Base-by-base conservation (phyloP, 2,797 vertebrate species). In the Mus minutoides region DNA sequence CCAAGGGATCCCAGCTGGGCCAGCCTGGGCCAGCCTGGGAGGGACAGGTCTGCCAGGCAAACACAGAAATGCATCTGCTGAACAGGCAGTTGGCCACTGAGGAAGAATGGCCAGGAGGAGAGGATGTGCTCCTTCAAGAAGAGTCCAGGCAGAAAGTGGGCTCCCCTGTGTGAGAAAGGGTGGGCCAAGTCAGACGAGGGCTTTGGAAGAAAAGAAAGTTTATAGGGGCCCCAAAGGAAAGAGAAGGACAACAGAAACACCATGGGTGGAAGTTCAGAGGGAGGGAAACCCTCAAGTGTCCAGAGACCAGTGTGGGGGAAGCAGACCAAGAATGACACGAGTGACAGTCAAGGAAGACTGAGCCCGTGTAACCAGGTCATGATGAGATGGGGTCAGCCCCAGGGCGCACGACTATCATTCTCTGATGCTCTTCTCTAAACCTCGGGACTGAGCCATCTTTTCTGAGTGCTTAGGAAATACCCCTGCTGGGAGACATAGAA, bases 211-310 rank as follows among this genome's bases (percentile, higher is more conserved):
- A 46, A 34, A 86, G 62, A 56, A 75, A 46, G 6, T 10, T 40
- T 0, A 31, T 26, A 46, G 46, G 46, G 46, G 46, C 3, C 5
- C 1, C 46, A 7, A 43, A 19, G 37, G 22, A 64, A 11, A 64
- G 37, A 19, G 24, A 40, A 49, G 34, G 22, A 22, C 31, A n/a
- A 75, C 64, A 49, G 24, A 64, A 67, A 56, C 62, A 56, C 76
- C 60, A 3, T 0, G 12, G 7, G 4, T 0, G 5, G 56, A 29
- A 58, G 92, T 82, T 40, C 67, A 86, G 90, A 90, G 46, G 37
- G 29, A 11, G 29, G 11, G 5, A 19, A 60, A 1, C 2, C 6
- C 58, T 1, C 1, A 14, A 24, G 6, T 13, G 34, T 24, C 40
- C 9, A 24, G 67, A 67, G 40, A 52, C 46, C 73, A 8, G 0